Base-by-base conservation (phyloP, 2,888 invertebrate genomes). In the Drosophila neonasuta region DNA sequence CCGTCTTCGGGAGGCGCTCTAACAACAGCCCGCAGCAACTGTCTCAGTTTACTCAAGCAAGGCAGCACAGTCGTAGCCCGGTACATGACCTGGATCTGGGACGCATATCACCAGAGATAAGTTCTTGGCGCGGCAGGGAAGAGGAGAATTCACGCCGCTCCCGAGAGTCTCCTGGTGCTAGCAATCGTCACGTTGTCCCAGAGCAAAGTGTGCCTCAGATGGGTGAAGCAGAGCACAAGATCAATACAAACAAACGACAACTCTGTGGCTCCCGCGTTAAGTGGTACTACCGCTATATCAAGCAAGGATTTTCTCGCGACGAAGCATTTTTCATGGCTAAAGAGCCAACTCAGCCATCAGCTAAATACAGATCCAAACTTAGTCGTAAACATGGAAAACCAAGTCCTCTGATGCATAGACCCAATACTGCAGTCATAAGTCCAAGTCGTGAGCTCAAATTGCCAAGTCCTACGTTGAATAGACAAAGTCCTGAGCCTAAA, bases 311-410 rank as follows among this genome's bases (percentile, higher is more conserved):
- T 8, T 8, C 36, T 0, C 8, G 45, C 0, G 46, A 42, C 0
- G 62, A 61, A 17, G 67, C 73, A 9, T 2, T 52, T 0, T 11
- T 9, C 29, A 74, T 74, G 73, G 67, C 67, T 13, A 49, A 1
- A 4, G 58, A 75, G 17, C 60, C 76, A 5, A 30, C 2, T 9
- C 71, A 75, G n/a, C 75, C 76, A 7, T 42, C 46, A 6, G 17
- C 60, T 1, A 46, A 30, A 6, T 68, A 9, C 39, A 41, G 39
- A 8, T 3, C 15, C 8, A 3, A 41, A 2, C 15, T 41, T 2
- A 4, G 39, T 11, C 36, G 11, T 8, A 8, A 9, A 11, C 1
- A 8, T 15, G 39, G 15, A 7, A 41, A 15, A 15, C 39, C 39
- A 41, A 41, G 39, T 1, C 3, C 39, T 15, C 13, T 2, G 39